A percentile compares a stretch with the other conserved stretches of the same genome.
Evolutionary conservation across 2,888 invertebrate genomes (phyloP).

Genomic region (Drosophila kambysellisi): DNA sequence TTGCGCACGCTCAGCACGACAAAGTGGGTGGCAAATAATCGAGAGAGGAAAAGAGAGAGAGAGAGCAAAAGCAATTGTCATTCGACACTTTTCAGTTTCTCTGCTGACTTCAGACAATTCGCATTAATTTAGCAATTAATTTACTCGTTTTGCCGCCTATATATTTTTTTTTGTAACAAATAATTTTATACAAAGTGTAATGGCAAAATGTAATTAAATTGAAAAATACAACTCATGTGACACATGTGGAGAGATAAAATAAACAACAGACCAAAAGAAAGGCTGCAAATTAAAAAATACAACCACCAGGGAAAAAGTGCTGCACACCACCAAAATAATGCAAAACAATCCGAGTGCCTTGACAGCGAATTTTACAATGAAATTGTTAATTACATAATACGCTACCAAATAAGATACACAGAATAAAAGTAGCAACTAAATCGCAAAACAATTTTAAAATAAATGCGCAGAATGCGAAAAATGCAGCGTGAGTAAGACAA

Average conservation of each 20-base stretch:
- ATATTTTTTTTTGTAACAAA: slow-evolving; percentile 31
- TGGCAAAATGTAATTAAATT: slow-evolving; percentile 2
- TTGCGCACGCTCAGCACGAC: slow-evolving; percentile 56
- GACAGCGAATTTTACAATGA: slow-evolving; percentile 47
- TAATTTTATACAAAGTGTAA: slow-evolving; percentile 23
- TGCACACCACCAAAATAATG: slow-evolving; percentile 14
- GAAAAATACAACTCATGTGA: slow-evolving; percentile 49
- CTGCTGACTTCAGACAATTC: slow-evolving; percentile 64
- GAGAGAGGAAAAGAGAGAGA: slow-evolving; percentile 11
- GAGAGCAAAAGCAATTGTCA: slow-evolving; percentile 19
- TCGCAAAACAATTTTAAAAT: slow-evolving; percentile 23
- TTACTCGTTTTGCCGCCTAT: slow-evolving; percentile 49
- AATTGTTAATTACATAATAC: slow-evolving; percentile 54
- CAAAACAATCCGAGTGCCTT: slow-evolving; percentile 60
- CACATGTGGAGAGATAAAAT: slow-evolving; percentile 17
- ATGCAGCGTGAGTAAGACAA: slow-evolving; percentile 42
- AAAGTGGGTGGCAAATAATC: slow-evolving; percentile 53
- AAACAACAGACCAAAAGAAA: slow-evolving; percentile 10
- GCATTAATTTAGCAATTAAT: slow-evolving; percentile 69
- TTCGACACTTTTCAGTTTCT: slow-evolving; percentile 61
- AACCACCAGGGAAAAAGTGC: slow-evolving; percentile 23
- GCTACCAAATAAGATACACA: slow-evolving; percentile 7
- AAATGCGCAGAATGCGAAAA: slow-evolving; percentile 28
- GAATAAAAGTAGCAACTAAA: slow-evolving; percentile 1
- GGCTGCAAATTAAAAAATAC: slow-evolving; percentile 16